Evolutionary conservation across 2,113 vertebrate species (phyloP), one percentile per base, ranked within the genome.

Genomic region (Larimichthys polyactis): DNA sequence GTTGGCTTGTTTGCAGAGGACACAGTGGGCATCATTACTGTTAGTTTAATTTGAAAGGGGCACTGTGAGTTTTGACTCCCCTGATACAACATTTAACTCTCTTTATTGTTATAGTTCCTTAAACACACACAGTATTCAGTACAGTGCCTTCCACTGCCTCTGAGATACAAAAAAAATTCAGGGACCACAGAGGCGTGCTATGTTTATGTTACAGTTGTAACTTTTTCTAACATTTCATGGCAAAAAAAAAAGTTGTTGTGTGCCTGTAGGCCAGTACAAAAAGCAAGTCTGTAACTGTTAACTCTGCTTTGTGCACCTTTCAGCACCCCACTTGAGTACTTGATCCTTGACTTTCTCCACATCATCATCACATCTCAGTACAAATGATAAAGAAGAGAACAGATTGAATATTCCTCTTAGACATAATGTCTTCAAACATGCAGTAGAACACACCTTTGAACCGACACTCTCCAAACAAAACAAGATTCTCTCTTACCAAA

Each of bases 1-100:
- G 82, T 85, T 92, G 76, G 70, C 52, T 78, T 81, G 85, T 91
- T 91, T 91, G 85, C 79, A 84, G 71, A 79, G 84, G 70, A 84
- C 73, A 81, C 77, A 81, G 72, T 67, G 55, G 51, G 54, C 73
- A 82, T 81, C 78, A 72, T 86, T 81, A 81, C 76, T 85, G 57
- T 86, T 84, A 58, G 55, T 78, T 79, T 73, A 75, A 82, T 89
- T 91, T 90, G 74, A 60, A 87, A 85, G 89, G 59, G 82, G 65
- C 5, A 15, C 55, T 81, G 62, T 81, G 81, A 90, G 75, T 83
- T 84, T 88, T 85, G 59, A 62, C 4, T 81, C 72, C 79, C 55
- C 69, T 81, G 1, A 19, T 67, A 16, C 22, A 67, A 24, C 54
- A 46, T 71, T 71, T 36, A 71, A 44, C 65, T 81, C 14, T 57